phyloP scores from a whole-genome alignment of 2,797 vertebrate genomes.

The Eidolon dupreanum region DNA sequence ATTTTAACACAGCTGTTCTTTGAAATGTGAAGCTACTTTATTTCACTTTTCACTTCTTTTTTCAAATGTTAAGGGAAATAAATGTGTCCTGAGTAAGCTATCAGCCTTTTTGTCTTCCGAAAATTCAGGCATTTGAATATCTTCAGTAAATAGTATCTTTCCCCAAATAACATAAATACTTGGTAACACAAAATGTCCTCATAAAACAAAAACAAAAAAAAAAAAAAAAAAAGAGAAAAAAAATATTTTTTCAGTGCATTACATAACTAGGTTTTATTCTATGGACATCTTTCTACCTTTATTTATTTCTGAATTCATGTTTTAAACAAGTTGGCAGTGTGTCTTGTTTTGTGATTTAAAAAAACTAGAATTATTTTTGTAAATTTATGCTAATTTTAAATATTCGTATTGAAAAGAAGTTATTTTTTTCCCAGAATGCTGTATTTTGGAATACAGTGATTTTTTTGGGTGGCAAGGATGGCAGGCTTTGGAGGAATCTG shows the following conservation, averaged over 20 bases:
- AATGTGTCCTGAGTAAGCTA: not conserved
- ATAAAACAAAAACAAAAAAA: not conserved
- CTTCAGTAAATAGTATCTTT: not conserved
- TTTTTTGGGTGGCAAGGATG: not conserved
- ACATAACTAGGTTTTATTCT: not conserved
- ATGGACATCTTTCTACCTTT: not conserved
- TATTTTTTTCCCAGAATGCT: slow-evolving; percentile 4
- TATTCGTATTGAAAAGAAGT: not conserved
- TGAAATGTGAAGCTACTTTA: not conserved
- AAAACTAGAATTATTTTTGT: not conserved
- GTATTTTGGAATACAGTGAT: not conserved
- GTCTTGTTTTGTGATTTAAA: not conserved
- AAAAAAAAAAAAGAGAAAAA: not conserved
- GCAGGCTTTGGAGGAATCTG: not conserved
- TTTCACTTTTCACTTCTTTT: not conserved
- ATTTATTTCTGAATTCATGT: not conserved
- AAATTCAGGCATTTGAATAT: slow-evolving; percentile 10
- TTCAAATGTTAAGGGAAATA: not conserved
- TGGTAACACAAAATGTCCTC: not conserved
- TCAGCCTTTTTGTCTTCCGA: not conserved
- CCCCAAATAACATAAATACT: not conserved
- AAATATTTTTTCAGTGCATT: not conserved
- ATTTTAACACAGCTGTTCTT: slow-evolving; percentile 30
- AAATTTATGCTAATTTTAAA: slow-evolving; percentile 17
- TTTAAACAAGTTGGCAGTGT: not conserved